Conservation (phyloP, 1,140 invertebrate species). For the Neodiprion pinetum region DNA sequence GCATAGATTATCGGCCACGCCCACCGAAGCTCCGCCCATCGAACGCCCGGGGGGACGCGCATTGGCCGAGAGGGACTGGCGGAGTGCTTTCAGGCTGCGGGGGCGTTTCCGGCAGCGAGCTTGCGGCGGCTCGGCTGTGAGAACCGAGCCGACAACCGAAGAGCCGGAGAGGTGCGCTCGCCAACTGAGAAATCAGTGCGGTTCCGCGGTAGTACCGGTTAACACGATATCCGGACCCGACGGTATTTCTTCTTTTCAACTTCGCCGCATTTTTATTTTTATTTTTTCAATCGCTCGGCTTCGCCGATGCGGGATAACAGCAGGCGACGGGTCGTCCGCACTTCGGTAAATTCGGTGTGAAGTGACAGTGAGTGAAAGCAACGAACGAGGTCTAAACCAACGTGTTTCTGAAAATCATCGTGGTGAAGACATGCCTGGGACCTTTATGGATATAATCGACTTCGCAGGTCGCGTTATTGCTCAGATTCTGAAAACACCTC, state of each 20-base stretch:
- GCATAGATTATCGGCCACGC: constrained; percentile 30
- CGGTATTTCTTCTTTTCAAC: constrained; percentile 18
- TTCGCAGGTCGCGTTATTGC: constrained; percentile 20
- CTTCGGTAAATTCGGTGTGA: constrained; percentile 35
- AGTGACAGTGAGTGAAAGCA: background rate
- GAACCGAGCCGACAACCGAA: constrained; percentile 46
- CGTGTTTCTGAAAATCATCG: constrained; percentile 18
- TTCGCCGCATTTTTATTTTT: background rate
- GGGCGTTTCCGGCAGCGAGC: constrained; percentile 17
- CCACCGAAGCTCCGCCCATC: constrained; percentile 38
- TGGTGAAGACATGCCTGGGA: constrained; percentile 25
- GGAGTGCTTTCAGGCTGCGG: constrained; percentile 20
- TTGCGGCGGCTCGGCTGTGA: constrained; percentile 19
- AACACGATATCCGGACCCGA: constrained; percentile 38
- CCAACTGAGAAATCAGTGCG: constrained; percentile 56
- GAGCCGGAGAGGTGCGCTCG: constrained; percentile 27
- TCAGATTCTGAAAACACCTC: too few relatives aligned
- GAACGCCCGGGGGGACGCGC: background rate
- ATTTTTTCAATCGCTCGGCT: background rate
- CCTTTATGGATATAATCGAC: constrained; percentile 35
- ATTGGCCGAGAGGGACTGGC: constrained; percentile 17
- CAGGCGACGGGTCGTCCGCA: constrained; percentile 26
- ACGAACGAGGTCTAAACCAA: too few relatives aligned
- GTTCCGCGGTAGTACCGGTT: constrained; percentile 58
- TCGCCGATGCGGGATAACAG: background rate